phyloP scores from a whole-genome alignment of 2,888 invertebrate species.

The Agrochola lota region DNA sequence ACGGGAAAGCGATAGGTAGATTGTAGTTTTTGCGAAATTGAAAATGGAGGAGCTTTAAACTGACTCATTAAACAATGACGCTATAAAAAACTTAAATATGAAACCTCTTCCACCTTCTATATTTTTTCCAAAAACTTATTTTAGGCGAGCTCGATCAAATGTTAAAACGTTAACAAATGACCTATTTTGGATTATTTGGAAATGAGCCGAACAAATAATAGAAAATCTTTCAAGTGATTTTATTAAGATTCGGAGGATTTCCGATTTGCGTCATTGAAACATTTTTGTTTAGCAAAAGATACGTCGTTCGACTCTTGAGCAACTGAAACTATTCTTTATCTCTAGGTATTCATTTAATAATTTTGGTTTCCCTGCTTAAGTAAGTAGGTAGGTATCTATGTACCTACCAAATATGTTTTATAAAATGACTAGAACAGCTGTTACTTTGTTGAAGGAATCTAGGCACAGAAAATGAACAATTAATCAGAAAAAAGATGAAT shows the following conservation, averaged over 20 bases:
- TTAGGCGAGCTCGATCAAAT: not conserved
- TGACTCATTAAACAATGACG: no score
- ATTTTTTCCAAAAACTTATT: not conserved
- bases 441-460: not conserved
- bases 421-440: not conserved
- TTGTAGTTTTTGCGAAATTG: not conserved
- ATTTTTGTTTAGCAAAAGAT: slow-evolving; percentile 2
- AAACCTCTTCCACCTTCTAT: no score
- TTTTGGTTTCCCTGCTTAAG: not conserved
- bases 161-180: no score
- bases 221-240: no score
- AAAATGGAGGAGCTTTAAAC: not conserved
- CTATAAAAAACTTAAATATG: not conserved
- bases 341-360: not conserved
- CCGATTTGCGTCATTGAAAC: slow-evolving; percentile 26
- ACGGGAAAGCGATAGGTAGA: not conserved
- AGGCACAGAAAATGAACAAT: not conserved
- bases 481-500: slow-evolving; percentile 16
- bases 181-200: not conserved
- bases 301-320: not conserved
- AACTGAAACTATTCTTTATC: not conserved
- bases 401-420: no score
- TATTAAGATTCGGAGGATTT: slow-evolving; percentile 1
- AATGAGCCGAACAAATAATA: not conserved
- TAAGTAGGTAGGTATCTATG: not conserved